A percentile compares a stretch with the other conserved stretches of the same genome.
Evolutionary conservation across 2,113 vertebrate species (phyloP).

Genomic region (Leptobrachium leishanense): DNA sequence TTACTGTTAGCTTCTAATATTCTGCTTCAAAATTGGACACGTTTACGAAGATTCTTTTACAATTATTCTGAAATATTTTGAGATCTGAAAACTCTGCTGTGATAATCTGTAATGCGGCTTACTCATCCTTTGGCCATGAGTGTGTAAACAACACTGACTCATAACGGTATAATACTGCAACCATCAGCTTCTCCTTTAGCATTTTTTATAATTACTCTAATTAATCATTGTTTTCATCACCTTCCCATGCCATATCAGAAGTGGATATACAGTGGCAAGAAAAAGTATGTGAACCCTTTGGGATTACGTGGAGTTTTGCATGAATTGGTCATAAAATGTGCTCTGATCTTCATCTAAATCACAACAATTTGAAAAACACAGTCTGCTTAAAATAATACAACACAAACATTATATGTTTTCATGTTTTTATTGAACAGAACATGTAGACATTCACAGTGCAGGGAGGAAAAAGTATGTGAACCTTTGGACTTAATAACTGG

Average conservation of each 20-base stretch:
- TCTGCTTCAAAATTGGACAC: too few relatives aligned
- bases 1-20: too few relatives aligned
- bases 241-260: constrained; percentile 24
- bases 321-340: too few relatives aligned
- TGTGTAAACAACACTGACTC: constrained; percentile 30
- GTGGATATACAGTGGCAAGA: constrained; percentile 3
- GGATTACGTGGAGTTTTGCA: not conserved
- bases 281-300: not conserved
- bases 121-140: constrained; percentile 14
- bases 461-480: too few relatives aligned
- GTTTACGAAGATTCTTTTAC: too few relatives aligned
- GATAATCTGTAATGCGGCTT: not conserved
- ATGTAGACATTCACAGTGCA: too few relatives aligned
- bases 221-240: constrained; percentile 26
- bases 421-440: too few relatives aligned
- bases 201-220: constrained; percentile 30
- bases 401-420: too few relatives aligned
- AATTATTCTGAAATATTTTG: not conserved
- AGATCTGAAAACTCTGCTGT: not conserved
- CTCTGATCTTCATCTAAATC: too few relatives aligned
- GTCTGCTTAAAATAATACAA: too few relatives aligned
- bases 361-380: too few relatives aligned
- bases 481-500: too few relatives aligned
- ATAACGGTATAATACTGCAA: constrained; percentile 24
- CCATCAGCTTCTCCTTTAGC: constrained; percentile 24